These are phyloP conservation scores for Sebastes goodei DNA, from an alignment of 2,797 vertebrate species.

Conservation along the genomic window DNA sequence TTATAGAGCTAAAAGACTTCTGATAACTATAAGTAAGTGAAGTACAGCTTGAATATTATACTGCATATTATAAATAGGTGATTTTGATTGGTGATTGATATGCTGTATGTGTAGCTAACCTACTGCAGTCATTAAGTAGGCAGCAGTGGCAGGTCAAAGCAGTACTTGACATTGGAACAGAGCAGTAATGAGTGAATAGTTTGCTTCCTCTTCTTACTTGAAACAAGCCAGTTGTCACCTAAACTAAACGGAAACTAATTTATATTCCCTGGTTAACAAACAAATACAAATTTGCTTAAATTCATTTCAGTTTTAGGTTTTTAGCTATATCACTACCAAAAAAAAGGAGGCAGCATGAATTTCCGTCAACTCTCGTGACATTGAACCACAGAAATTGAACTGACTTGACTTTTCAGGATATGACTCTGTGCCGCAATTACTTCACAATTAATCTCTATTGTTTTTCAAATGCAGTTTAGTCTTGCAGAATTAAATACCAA, in stretches of 20 bases:
- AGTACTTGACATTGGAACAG: neutral
- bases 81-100: neutral
- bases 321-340: no score
- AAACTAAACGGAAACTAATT: neutral
- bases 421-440: no score
- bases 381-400: no score
- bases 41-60: neutral
- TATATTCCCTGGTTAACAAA: neutral
- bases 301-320: neutral
- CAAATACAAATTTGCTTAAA: accelerated
- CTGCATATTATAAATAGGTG: neutral
- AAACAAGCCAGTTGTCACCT: neutral
- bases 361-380: no score
- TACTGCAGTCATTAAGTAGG: neutral
- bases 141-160: neutral
- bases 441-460: neutral
- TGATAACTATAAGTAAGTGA: neutral
- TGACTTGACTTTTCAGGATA: no score
- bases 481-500: no score
- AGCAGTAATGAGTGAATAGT: neutral
- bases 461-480: neutral
- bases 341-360: no score
- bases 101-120: neutral
- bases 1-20: neutral
- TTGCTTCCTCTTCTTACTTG: neutral